Conservation (phyloP, 2,113 vertebrate species). For the Poicephalus gulielmi region DNA sequence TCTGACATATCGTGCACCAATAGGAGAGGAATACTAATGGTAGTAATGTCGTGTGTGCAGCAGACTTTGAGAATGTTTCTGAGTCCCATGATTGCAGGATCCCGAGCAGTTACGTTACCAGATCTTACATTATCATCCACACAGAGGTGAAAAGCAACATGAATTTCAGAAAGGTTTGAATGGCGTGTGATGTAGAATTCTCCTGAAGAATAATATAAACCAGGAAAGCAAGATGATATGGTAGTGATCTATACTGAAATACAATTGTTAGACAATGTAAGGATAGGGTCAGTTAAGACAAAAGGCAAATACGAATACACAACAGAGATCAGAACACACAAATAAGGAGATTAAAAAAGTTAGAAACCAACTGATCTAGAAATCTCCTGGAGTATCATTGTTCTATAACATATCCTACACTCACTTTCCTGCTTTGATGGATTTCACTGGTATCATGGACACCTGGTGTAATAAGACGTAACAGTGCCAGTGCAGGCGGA, state of each 20-base stretch:
- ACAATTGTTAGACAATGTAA: not conserved
- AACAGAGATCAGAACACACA: not conserved
- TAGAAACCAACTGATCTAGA: not conserved
- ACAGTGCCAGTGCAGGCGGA: constrained; percentile 7
- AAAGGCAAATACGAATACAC: not conserved
- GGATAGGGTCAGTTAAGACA: not conserved
- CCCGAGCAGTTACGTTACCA: constrained; percentile 90
- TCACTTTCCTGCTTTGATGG: not conserved
- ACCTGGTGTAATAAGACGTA: not conserved
- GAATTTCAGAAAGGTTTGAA: constrained; percentile 96
- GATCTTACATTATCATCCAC: constrained; percentile 96
- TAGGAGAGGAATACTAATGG: constrained; percentile 91
- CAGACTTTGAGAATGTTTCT: constrained; percentile 98
- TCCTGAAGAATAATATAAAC: constrained; percentile 70
- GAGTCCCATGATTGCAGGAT: constrained; percentile 97
- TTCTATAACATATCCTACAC: not conserved
- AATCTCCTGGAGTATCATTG: not conserved
- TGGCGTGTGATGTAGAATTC: constrained; percentile 97
- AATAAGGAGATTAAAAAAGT: not conserved
- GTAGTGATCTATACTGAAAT: not conserved
- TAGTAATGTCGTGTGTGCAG: constrained; percentile 95
- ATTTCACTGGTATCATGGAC: not conserved
- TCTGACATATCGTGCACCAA: constrained; percentile 98
- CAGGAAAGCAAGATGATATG: not conserved
- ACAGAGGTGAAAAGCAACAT: constrained; percentile 94